phyloP scores from a whole-genome alignment of 2,797 vertebrate genomes.

The Sebastes oblongus region DNA sequence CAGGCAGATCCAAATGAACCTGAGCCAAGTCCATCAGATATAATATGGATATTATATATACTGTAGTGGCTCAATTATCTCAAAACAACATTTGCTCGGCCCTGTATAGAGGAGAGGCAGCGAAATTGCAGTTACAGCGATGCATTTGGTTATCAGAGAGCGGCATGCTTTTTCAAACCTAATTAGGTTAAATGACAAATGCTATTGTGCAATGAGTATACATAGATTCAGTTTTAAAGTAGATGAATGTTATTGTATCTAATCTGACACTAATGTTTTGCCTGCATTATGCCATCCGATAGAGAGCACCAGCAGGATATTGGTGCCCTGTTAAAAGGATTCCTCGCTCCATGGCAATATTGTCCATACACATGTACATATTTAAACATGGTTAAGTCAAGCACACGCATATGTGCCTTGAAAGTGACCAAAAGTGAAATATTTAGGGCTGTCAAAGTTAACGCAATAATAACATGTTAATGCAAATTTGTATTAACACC shows the following conservation, averaged over 20 bases:
- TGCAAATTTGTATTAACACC: too few relatives aligned
- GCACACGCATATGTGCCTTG: background rate
- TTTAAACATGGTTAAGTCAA: background rate
- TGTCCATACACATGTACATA: background rate
- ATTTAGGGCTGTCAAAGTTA: too few relatives aligned
- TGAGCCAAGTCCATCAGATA: conserved; percentile 68
- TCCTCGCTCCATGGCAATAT: background rate
- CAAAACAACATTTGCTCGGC: conserved; percentile 64
- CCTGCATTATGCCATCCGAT: conserved; percentile 33
- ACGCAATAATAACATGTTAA: too few relatives aligned
- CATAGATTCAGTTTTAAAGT: conserved; percentile 44
- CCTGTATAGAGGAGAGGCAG: conserved; percentile 43
- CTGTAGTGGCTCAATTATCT: conserved; percentile 61
- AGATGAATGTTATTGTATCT: conserved; percentile 55
- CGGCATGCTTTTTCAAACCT: conserved; percentile 43
- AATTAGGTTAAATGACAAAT: conserved; percentile 74
- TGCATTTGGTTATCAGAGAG: conserved; percentile 53
- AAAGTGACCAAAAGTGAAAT: background rate
- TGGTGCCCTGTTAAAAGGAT: conserved; percentile 17
- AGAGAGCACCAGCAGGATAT: conserved; percentile 28
- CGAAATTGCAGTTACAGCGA: conserved; percentile 53
- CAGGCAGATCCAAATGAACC: conserved; percentile 54
- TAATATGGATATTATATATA: conserved; percentile 67
- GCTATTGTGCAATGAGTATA: conserved; percentile 48
- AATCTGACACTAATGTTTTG: conserved; percentile 57